A percentile compares a stretch with the other conserved stretches of the same genome.
These are phyloP conservation scores for Propithecus perrieri DNA, from an alignment of 2,797 vertebrate species.

Conservation along the genomic window DNA sequence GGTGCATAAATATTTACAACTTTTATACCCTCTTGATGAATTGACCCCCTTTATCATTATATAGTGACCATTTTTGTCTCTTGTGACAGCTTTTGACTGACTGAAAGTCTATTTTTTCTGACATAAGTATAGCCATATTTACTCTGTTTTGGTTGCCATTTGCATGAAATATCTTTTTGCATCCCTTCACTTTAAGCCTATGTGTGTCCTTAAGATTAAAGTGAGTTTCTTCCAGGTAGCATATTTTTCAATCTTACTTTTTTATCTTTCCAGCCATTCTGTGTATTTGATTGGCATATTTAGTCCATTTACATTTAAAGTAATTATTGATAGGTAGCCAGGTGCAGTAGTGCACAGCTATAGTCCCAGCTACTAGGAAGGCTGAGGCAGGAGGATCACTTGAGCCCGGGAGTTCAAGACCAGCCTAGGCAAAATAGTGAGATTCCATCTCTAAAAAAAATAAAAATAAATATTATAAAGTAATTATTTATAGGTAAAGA, in stretches of 20 bases:
- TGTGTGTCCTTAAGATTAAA: background rate
- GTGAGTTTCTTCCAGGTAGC: background rate
- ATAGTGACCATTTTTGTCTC: background rate
- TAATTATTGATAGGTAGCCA: background rate
- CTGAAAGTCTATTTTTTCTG: background rate
- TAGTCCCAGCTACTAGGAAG: no score
- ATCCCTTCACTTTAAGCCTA: background rate
- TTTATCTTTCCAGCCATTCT: background rate
- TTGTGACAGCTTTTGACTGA: background rate
- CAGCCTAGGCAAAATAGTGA: background rate
- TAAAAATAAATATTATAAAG: background rate
- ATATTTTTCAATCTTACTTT: background rate
- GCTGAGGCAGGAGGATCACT: no score
- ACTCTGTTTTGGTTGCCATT: background rate
- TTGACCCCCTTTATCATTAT: background rate
- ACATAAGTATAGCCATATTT: background rate
- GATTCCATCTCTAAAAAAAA: background rate
- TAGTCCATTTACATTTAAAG: background rate
- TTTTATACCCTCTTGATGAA: background rate
- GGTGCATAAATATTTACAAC: background rate
- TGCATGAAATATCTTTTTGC: background rate
- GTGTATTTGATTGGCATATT: background rate
- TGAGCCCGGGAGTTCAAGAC: no score
- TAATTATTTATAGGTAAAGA: background rate
- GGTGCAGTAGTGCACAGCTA: no score